These are phyloP conservation scores for Strix uralensis DNA, from an alignment of 2,113 vertebrate genomes.

Conservation along the genomic window DNA sequence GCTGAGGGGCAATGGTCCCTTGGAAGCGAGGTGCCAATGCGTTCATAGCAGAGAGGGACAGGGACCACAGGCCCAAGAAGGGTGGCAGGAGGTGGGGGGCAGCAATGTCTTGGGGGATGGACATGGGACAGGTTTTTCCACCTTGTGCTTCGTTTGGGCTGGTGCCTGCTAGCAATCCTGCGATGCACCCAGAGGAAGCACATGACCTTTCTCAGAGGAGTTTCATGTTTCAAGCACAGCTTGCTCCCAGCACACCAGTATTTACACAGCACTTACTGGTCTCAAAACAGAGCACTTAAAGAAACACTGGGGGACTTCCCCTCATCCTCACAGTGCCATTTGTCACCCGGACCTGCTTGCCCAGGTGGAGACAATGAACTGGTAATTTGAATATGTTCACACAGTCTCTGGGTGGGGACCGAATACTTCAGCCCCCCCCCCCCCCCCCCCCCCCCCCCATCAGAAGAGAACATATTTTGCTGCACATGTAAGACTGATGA, in stretches of 20 bases:
- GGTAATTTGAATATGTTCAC: neutral
- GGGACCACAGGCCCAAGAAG: neutral
- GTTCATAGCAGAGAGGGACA: neutral
- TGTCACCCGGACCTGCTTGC: neutral
- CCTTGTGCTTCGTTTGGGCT: neutral
- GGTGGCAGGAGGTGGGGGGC: rapidly evolving
- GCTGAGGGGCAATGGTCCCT: neutral
- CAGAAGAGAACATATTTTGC: neutral
- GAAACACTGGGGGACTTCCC: neutral
- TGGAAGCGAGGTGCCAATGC: rapidly evolving
- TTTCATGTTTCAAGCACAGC: constrained; percentile 4
- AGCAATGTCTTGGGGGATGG: neutral
- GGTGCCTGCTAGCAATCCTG: neutral
- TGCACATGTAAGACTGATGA: neutral
- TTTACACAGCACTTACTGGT: neutral
- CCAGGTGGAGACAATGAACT: neutral
- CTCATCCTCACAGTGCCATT: neutral
- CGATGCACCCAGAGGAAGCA: neutral
- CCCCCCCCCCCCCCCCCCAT: rapidly evolving
- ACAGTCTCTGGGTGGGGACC: neutral
- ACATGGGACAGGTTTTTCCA: neutral
- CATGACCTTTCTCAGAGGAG: neutral
- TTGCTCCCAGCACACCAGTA: neutral
- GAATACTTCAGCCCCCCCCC: neutral
- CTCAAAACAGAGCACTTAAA: neutral